phyloP scores from a whole-genome alignment of 2,113 vertebrate genomes.

The Muntiacus muntjak region DNA sequence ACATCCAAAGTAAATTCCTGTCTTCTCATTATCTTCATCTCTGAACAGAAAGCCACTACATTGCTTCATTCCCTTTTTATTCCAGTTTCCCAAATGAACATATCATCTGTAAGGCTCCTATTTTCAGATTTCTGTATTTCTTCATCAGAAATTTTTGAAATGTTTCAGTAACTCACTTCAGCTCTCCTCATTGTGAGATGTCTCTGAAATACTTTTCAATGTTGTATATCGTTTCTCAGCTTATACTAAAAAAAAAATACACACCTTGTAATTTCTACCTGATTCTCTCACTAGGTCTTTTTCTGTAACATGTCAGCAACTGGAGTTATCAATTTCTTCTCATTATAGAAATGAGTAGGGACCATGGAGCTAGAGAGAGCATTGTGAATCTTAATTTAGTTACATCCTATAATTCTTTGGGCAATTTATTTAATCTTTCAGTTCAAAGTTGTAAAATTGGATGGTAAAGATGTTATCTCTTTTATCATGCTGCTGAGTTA shows the following conservation, averaged over 20 bases:
- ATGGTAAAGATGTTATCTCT: not conserved
- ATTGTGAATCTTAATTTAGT: too few relatives aligned
- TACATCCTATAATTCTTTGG: not conserved
- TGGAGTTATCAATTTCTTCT: not conserved
- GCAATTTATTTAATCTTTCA: not conserved
- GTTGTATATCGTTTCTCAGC: not conserved
- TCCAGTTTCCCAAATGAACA: not conserved
- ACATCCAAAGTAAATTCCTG: not conserved
- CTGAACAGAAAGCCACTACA: not conserved
- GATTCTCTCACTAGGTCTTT: not conserved
- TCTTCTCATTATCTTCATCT: not conserved
- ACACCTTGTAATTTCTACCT: not conserved
- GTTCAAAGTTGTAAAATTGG: not conserved
- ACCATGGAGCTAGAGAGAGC: accelerated
- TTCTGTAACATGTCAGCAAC: not conserved
- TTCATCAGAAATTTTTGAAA: not conserved
- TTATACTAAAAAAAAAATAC: not conserved
- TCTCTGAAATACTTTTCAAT: not conserved
- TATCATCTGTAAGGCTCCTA: too few relatives aligned
- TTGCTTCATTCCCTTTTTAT: not conserved
- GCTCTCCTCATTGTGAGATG: not conserved
- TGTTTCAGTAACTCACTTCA: not conserved
- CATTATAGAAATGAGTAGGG: not conserved
- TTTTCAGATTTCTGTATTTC: accelerated
- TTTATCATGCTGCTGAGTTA: not conserved